Evolutionary conservation across 2,888 invertebrate genomes (phyloP).

Genomic region (Erpobdella octoculata): DNA sequence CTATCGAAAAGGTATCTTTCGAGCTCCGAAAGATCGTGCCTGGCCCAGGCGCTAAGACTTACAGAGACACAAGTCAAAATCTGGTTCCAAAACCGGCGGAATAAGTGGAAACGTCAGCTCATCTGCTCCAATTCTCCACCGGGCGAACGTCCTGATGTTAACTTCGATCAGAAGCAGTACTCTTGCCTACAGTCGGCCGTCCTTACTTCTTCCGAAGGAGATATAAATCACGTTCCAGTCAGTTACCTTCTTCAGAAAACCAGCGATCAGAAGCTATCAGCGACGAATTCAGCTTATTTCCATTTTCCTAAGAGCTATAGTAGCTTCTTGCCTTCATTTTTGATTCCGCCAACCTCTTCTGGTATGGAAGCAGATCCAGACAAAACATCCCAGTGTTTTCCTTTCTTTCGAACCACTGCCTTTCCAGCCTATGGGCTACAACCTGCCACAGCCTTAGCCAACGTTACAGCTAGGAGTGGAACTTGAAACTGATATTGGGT

Average conservation of each 20-base stretch:
- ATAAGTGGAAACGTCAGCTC: conserved; percentile 52
- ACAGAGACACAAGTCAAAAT: conserved; percentile 54
- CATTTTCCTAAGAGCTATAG: not conserved
- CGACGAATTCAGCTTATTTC: not conserved
- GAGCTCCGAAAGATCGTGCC: conserved; percentile 50
- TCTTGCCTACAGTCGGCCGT: not conserved
- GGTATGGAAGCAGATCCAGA: not conserved
- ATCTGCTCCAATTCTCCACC: conserved; percentile 58
- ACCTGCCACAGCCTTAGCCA: not conserved
- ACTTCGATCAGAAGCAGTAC: too few species aligned
- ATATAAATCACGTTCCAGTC: too few species aligned
- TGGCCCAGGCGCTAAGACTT: conserved; percentile 50
- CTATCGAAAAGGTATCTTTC: conserved; percentile 51
- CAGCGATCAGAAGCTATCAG: not conserved
- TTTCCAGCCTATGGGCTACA: not conserved
- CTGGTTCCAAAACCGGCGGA: conserved; percentile 52
- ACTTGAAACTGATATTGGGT: too few species aligned
- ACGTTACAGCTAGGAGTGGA: too few species aligned
- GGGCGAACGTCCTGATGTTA: too few species aligned
- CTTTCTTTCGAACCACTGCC: not conserved
- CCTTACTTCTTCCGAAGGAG: too few species aligned
- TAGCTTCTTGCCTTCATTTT: not conserved
- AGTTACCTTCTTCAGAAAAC: too few species aligned
- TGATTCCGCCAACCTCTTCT: not conserved
- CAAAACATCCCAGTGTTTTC: not conserved